These are phyloP conservation scores for Luffia ferchaultella DNA, from an alignment of 2,888 invertebrate species.

Conservation along the genomic window DNA sequence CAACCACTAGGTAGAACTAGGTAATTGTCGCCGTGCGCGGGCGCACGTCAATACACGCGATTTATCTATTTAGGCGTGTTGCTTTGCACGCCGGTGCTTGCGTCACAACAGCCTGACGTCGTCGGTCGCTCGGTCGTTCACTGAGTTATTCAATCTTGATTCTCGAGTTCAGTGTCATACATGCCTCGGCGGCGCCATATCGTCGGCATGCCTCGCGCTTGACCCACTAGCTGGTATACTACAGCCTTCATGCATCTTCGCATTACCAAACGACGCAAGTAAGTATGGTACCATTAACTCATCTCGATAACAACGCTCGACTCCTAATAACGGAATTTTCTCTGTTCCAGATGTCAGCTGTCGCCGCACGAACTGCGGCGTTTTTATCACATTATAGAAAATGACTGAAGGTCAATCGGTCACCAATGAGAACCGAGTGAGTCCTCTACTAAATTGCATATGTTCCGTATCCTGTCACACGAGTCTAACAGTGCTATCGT, in stretches of 20 bases:
- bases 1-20: no score
- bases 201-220: slow-evolving; percentile 44
- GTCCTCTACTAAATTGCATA: slow-evolving; percentile 18
- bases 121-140: slow-evolving; percentile 3
- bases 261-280: slow-evolving; percentile 47
- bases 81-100: slow-evolving; percentile 9
- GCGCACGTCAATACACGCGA: slow-evolving; percentile 13
- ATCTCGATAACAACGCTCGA: not conserved
- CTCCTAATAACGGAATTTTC: slow-evolving; percentile 25
- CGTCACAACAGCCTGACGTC: slow-evolving; percentile 1
- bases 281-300: slow-evolving; percentile 20
- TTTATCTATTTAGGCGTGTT: no score
- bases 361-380: slow-evolving; percentile 57
- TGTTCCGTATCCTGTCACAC: slow-evolving; percentile 1
- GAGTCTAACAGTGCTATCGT: slow-evolving; percentile 9
- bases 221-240: slow-evolving; percentile 28
- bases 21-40: no score
- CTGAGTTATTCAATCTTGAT: slow-evolving; percentile 8
- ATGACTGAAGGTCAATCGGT: slow-evolving; percentile 54
- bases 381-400: slow-evolving; percentile 62
- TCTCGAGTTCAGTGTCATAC: slow-evolving; percentile 42
- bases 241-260: slow-evolving; percentile 52
- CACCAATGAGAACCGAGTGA: slow-evolving; percentile 57
- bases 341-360: slow-evolving; percentile 55
- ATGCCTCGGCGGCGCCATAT: slow-evolving; percentile 36